Percentiles rank a stretch among this genome's conserved stretches.
Conservation (phyloP, 23 tunicate species). For the Ciona savignyi region DNA sequence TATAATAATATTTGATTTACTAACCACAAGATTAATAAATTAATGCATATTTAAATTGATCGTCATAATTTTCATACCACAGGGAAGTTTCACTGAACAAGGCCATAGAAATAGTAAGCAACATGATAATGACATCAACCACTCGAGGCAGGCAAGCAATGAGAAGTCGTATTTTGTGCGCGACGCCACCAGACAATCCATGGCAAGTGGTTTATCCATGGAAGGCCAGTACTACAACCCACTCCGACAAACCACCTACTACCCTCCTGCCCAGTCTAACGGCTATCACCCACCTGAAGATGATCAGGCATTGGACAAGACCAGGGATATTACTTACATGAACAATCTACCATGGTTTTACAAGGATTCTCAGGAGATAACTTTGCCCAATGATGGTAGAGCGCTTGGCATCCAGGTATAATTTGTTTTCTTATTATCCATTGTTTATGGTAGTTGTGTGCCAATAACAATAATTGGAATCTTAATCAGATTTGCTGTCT, state of each 20-base stretch:
- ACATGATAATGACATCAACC: too few relatives aligned
- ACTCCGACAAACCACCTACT: not conserved
- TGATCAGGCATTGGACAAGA: not conserved
- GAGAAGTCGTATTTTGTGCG: slow-evolving; percentile 1
- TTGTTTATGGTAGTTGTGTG: too few relatives aligned
- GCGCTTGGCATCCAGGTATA: slow-evolving; percentile 47
- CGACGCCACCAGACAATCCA: slow-evolving; percentile 30
- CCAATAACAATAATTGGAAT: too few relatives aligned
- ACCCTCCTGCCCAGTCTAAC: not conserved
- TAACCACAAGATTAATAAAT: too few relatives aligned
- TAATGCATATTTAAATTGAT: too few relatives aligned
- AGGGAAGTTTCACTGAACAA: too few relatives aligned
- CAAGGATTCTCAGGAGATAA: slow-evolving; percentile 64
- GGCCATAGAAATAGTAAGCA: too few relatives aligned
- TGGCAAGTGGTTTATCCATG: slow-evolving; percentile 42
- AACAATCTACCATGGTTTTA: slow-evolving; percentile 56
- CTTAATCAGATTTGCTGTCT: too few relatives aligned
- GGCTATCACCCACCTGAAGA: not conserved
- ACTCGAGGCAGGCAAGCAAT: not conserved
- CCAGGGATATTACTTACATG: not conserved
- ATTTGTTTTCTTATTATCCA: not conserved
- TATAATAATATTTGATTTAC: too few relatives aligned
- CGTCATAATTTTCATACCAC: too few relatives aligned
- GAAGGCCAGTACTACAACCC: slow-evolving; percentile 10
- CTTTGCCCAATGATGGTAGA: slow-evolving; percentile 38